A percentile compares a stretch with the other conserved stretches of the same genome.
phyloP scores from a whole-genome alignment of 2,888 invertebrate species.

The Dryomyza anilis region DNA sequence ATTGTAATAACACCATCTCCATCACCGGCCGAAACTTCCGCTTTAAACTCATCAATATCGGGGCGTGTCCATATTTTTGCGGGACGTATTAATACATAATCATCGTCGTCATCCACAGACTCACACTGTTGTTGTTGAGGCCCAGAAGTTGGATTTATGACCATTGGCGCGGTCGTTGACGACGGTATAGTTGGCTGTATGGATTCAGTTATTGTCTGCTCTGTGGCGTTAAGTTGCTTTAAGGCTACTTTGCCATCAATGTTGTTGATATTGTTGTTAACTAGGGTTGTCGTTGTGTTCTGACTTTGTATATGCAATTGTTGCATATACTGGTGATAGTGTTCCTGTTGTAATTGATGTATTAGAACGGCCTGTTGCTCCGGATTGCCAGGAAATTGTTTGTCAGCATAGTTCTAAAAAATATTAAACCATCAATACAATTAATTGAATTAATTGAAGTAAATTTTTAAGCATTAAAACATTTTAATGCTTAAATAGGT shows the following conservation, averaged over 20 bases:
- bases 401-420: slow-evolving; percentile 80
- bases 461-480: no score
- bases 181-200: slow-evolving; percentile 19
- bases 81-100: slow-evolving; percentile 66
- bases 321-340: slow-evolving; percentile 98
- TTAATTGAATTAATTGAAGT: not conserved
- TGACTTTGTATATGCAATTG: slow-evolving; percentile 70
- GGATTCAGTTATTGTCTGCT: slow-evolving; percentile 26
- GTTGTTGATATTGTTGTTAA: slow-evolving; percentile 28
- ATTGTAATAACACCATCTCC: slow-evolving; percentile 91
- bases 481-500: no score
- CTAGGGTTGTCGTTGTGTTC: slow-evolving; percentile 32
- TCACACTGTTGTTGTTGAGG: slow-evolving; percentile 42
- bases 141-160: slow-evolving; percentile 29
- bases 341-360: slow-evolving; percentile 95
- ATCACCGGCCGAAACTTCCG: slow-evolving; percentile 76
- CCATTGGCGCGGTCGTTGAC: slow-evolving; percentile 23
- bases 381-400: slow-evolving; percentile 85
- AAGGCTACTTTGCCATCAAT: slow-evolving; percentile 34
- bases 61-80: slow-evolving; percentile 96
- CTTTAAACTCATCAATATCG: slow-evolving; percentile 89
- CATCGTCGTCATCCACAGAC: slow-evolving; percentile 51
- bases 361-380: slow-evolving; percentile 93
- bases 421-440: not conserved
- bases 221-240: slow-evolving; percentile 45